phyloP scores from a whole-genome alignment of 2,888 invertebrate genomes.

The Parascotia fuliginaria region DNA sequence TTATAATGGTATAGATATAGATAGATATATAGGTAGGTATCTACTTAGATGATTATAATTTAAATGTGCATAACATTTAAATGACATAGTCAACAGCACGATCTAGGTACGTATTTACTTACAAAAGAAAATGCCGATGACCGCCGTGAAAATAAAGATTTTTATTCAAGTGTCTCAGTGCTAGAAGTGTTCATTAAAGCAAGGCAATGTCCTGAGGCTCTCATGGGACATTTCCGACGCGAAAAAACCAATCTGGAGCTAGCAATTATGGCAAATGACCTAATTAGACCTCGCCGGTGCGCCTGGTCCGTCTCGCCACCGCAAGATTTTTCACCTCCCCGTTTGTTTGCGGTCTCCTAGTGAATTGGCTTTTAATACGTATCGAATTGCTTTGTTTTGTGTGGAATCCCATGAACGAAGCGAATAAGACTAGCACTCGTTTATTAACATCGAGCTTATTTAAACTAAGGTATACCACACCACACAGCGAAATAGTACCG shows the following conservation, averaged over 20 bases:
- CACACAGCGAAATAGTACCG: too few relatives aligned
- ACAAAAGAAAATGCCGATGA: conserved; percentile 22
- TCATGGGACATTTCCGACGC: conserved; percentile 75
- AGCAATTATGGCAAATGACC: conserved; percentile 81
- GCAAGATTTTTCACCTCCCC: conserved; percentile 66
- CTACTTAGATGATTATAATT: too few relatives aligned
- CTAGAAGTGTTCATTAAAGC: conserved; percentile 75
- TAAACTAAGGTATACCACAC: too few relatives aligned
- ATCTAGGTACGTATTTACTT: conserved; percentile 1
- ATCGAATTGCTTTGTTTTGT: conserved; percentile 46
- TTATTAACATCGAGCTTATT: too few relatives aligned
- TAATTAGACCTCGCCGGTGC: conserved; percentile 68
- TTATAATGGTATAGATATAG: too few relatives aligned
- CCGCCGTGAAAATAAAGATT: conserved; percentile 35
- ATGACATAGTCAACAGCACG: conserved; percentile 6
- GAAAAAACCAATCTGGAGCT: conserved; percentile 82
- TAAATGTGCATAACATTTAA: conserved; percentile 3
- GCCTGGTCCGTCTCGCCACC: conserved; percentile 51
- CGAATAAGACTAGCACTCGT: not conserved
- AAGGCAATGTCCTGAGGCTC: conserved; percentile 58
- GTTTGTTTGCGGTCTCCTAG: conserved; percentile 58
- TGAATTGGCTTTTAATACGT: conserved; percentile 63
- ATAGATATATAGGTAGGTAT: too few relatives aligned
- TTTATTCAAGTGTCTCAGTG: conserved; percentile 44
- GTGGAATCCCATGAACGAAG: conserved; percentile 21